These are phyloP conservation scores for Melanotaenia boesemani DNA, from an alignment of 2,797 vertebrate species.

Conservation along the genomic window DNA sequence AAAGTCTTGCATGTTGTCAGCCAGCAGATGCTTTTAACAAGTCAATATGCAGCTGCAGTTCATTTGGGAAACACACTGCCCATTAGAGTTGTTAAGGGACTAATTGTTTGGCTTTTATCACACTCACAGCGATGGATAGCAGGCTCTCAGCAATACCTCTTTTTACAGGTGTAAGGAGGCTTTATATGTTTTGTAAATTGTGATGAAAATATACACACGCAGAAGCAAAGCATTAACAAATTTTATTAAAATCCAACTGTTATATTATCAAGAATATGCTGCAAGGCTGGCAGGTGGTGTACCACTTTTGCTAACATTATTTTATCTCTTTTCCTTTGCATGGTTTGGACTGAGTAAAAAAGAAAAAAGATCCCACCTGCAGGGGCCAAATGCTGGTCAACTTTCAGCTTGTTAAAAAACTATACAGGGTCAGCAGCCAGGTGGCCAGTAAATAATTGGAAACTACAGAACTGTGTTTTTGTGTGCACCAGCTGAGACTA, in stretches of 20 bases:
- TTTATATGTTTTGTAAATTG: background rate
- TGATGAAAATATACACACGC: background rate
- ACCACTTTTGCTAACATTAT: too few relatives aligned
- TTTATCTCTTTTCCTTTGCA: too few relatives aligned
- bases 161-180: background rate
- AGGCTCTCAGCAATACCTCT: background rate
- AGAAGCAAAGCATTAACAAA: background rate
- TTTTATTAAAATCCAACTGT: too few relatives aligned
- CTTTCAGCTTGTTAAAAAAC: background rate
- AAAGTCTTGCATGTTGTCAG: conserved; percentile 53
- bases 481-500: background rate
- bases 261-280: too few relatives aligned
- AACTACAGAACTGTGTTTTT: too few relatives aligned
- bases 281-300: too few relatives aligned
- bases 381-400: background rate
- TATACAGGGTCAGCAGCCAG: background rate
- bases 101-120: conserved; percentile 8
- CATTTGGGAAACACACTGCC: conserved; percentile 19
- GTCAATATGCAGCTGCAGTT: conserved; percentile 37
- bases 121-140: background rate
- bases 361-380: background rate
- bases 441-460: too few relatives aligned
- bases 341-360: too few relatives aligned
- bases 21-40: conserved; percentile 22
- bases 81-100: conserved; percentile 33